Percentiles rank a stretch among this genome's conserved stretches.
phyloP scores from a whole-genome alignment of 2,888 invertebrate genomes.

The Poecilus cupreus region DNA sequence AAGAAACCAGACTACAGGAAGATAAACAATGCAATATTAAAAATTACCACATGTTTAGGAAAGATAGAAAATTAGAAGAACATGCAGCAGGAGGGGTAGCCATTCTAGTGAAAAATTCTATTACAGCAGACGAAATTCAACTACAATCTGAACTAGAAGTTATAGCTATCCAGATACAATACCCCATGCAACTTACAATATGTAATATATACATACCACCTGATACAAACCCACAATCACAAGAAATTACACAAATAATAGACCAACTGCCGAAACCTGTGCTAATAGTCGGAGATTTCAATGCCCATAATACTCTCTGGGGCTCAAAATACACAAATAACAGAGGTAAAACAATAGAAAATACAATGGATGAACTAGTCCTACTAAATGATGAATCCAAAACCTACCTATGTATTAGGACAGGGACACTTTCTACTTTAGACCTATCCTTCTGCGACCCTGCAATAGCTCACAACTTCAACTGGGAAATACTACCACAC shows the following conservation, averaged over 20 bases:
- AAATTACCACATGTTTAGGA: background rate
- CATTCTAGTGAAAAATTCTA: background rate
- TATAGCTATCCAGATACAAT: background rate
- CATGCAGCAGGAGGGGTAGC: conserved; percentile 20
- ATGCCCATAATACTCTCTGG: conserved; percentile 20
- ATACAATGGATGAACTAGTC: background rate
- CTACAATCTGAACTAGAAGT: background rate
- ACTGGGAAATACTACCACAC: conserved; percentile 10
- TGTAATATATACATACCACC: background rate
- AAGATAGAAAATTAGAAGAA: background rate
- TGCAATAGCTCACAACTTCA: background rate
- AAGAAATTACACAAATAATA: background rate
- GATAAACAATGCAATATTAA: background rate
- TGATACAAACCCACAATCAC: background rate
- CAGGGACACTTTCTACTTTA: background rate
- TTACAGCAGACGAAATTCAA: background rate
- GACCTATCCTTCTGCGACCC: conserved; percentile 24
- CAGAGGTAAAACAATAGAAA: conserved; percentile 21
- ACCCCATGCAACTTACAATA: background rate
- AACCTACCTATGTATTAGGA: conserved; percentile 14
- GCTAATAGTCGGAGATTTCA: conserved; percentile 36
- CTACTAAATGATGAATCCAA: conserved; percentile 17
- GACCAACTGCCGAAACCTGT: conserved; percentile 24
- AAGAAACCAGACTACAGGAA: conserved; percentile 8
- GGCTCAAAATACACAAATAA: background rate